Percentiles rank a stretch among this genome's conserved stretches.
These are phyloP conservation scores for Chirona hameri DNA, from an alignment of 2,888 invertebrate species.

Conservation along the genomic window DNA sequence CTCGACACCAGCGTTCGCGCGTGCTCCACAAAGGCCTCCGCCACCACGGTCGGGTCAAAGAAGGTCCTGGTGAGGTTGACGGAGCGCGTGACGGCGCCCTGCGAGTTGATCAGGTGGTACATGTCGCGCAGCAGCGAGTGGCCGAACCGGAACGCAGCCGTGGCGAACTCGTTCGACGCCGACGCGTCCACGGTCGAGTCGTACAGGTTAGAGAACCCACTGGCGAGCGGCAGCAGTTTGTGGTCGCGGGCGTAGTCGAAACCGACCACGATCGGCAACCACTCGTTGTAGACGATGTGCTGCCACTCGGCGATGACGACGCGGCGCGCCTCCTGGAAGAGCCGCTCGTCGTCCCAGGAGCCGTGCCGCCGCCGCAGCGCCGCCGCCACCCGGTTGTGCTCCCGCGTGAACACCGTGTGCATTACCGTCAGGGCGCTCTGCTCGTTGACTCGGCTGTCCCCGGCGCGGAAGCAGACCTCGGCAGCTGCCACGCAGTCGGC, in stretches of 20 bases:
- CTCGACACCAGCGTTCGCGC: neutral
- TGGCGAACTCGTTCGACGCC: too few species aligned
- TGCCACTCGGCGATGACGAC: slow-evolving; percentile 80
- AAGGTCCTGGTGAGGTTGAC: neutral
- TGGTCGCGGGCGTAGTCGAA: slow-evolving; percentile 36
- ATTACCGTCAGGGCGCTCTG: slow-evolving; percentile 47
- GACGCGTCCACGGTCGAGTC: too few species aligned
- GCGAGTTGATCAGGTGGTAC: neutral
- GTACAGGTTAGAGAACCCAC: too few species aligned
- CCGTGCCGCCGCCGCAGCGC: slow-evolving; percentile 68
- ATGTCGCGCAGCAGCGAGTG: too few species aligned
- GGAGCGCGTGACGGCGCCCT: neutral
- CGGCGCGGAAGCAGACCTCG: neutral
- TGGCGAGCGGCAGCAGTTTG: too few species aligned
- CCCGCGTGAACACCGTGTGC: slow-evolving; percentile 69
- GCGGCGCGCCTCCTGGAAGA: slow-evolving; percentile 77
- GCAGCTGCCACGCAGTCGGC: neutral
- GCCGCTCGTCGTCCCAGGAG: slow-evolving; percentile 82
- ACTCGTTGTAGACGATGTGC: slow-evolving; percentile 78
- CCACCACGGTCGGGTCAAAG: neutral
- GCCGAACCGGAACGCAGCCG: too few species aligned
- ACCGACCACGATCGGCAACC: slow-evolving; percentile 74
- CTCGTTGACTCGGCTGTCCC: neutral
- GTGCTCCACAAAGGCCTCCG: neutral
- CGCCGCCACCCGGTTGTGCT: slow-evolving; percentile 70